phyloP scores from a whole-genome alignment of 2,797 vertebrate genomes.

The Sebastes itinus region DNA sequence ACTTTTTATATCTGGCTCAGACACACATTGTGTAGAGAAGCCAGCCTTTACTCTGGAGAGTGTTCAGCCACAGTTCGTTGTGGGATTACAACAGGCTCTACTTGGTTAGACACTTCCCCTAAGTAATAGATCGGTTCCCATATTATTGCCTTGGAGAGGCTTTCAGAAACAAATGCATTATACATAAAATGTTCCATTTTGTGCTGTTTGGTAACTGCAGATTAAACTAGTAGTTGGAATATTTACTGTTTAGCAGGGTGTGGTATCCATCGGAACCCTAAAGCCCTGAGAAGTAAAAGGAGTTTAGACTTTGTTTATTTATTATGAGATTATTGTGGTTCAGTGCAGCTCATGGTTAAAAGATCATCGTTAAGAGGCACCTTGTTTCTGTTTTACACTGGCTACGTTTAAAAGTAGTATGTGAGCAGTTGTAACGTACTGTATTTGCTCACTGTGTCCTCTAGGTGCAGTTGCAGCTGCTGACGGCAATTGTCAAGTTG shows the following conservation, averaged over 20 bases:
- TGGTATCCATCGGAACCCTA: not conserved
- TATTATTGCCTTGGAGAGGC: not conserved
- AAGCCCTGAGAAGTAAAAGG: not conserved
- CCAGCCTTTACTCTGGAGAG: not conserved
- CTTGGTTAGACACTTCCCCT: not conserved
- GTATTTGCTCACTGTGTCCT: not conserved
- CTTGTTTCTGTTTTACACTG: not conserved
- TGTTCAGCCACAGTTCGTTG: not conserved
- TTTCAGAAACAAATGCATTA: not conserved
- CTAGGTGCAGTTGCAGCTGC: slow-evolving; percentile 95
- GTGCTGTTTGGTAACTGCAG: not conserved
- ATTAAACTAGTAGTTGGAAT: not conserved
- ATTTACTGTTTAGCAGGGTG: not conserved
- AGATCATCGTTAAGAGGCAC: not conserved
- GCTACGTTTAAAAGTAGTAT: not conserved
- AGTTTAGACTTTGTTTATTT: not conserved
- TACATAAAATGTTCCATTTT: not conserved
- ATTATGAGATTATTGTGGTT: not conserved
- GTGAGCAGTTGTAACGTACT: not conserved
- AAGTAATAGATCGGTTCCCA: slow-evolving; percentile 5
- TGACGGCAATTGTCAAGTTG: slow-evolving; percentile 96
- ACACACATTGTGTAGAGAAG: not conserved
- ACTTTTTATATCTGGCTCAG: not conserved
- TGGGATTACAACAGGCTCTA: slow-evolving; percentile 16
- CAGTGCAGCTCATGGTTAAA: not conserved